Evolutionary conservation across 2,797 vertebrate species (phyloP).

Genomic region (Huso huso): DNA sequence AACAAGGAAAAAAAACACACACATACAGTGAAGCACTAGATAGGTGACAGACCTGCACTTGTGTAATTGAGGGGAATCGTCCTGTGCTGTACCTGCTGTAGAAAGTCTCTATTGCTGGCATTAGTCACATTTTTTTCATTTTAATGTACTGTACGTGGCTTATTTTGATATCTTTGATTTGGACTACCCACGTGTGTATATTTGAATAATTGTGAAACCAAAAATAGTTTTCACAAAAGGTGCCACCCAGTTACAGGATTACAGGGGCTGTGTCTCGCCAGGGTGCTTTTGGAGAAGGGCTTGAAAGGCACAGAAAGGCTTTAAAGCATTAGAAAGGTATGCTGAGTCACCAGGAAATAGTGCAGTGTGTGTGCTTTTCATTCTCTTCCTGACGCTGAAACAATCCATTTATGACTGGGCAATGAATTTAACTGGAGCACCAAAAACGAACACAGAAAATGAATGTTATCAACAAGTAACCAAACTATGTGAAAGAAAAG

Average conservation of each 20-base stretch:
- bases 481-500: too few relatives aligned
- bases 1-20: not conserved
- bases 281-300: not conserved
- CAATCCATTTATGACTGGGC: not conserved
- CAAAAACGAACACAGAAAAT: not conserved
- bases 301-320: not conserved
- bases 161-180: not conserved
- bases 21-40: not conserved
- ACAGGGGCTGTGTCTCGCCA: not conserved
- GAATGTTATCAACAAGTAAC: too few relatives aligned
- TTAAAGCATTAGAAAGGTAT: slow-evolving; percentile 1
- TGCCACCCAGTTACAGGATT: not conserved
- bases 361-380: not conserved
- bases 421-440: not conserved
- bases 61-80: too few relatives aligned
- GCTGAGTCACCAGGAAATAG: not conserved
- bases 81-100: too few relatives aligned
- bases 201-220: not conserved
- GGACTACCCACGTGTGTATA: not conserved
- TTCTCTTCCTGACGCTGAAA: not conserved
- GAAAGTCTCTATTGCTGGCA: too few relatives aligned
- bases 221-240: not conserved
- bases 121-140: too few relatives aligned
- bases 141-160: too few relatives aligned
- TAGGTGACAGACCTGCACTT: not conserved